Percentiles rank a stretch among this genome's conserved stretches.
phyloP scores from a whole-genome alignment of 1,140 invertebrate species.

The Xylocopa sonorina region DNA sequence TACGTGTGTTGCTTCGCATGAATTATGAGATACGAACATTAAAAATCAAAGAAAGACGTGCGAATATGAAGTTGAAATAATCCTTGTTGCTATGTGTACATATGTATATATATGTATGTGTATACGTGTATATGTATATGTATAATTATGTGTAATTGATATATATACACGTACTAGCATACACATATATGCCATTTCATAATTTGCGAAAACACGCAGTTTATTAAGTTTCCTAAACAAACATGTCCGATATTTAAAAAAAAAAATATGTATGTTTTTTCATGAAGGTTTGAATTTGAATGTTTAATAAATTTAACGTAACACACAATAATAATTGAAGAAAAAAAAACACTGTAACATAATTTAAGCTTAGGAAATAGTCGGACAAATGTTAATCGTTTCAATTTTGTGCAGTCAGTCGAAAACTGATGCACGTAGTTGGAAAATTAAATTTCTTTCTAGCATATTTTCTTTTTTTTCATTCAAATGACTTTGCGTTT shows the following conservation, averaged over 20 bases:
- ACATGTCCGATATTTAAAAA: slow-evolving; percentile 9
- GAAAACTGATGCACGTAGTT: not conserved
- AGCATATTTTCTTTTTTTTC: not conserved
- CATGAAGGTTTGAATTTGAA: slow-evolving; percentile 27
- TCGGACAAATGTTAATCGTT: slow-evolving; percentile 7
- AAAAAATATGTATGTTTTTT: slow-evolving; percentile 29
- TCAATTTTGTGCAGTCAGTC: slow-evolving; percentile 25
- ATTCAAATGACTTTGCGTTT: not conserved
- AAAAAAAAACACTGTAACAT: slow-evolving; percentile 19
- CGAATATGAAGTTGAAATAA: slow-evolving; percentile 23
- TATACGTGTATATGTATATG: not conserved
- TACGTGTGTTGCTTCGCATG: slow-evolving; percentile 33
- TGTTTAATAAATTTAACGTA: slow-evolving; percentile 44
- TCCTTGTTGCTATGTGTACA: slow-evolving; percentile 19
- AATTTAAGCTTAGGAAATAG: slow-evolving; percentile 15
- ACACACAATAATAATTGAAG: slow-evolving; percentile 4
- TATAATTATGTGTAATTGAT: slow-evolving; percentile 6
- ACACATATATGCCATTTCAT: not conserved
- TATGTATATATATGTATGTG: not conserved
- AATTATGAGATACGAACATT: slow-evolving; percentile 22
- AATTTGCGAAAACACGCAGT: slow-evolving; percentile 8
- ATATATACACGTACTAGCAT: not conserved
- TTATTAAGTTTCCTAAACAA: slow-evolving; percentile 7
- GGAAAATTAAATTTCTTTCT: not conserved
- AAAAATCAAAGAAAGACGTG: slow-evolving; percentile 14